phyloP scores from a whole-genome alignment of 2,888 invertebrate species.

The Macrostomum cliftonense region DNA sequence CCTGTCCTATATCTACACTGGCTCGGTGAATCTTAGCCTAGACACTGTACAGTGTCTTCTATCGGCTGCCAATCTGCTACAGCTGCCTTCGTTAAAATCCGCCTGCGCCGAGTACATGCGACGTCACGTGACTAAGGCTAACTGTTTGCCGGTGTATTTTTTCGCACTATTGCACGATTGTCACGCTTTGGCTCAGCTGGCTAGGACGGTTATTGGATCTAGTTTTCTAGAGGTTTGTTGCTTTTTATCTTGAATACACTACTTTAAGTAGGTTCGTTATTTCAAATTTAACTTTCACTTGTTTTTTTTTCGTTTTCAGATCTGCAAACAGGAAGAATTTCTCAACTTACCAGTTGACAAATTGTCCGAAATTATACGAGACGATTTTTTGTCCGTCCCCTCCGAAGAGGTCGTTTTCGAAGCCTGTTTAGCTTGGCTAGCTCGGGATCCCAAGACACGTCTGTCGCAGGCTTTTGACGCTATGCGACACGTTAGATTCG shows the following conservation, averaged over 20 bases:
- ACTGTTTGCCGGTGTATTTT: slow-evolving; percentile 32
- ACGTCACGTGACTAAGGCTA: slow-evolving; percentile 25
- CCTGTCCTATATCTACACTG: slow-evolving; percentile 31
- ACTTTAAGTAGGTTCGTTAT: too few relatives aligned
- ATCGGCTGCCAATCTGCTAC: slow-evolving; percentile 32
- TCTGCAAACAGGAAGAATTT: slow-evolving; percentile 28
- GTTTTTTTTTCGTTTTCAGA: too few relatives aligned
- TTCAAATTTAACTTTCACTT: too few relatives aligned
- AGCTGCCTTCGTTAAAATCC: slow-evolving; percentile 23
- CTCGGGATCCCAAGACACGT: slow-evolving; percentile 16
- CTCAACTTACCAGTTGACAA: slow-evolving; percentile 27
- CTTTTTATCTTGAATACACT: too few relatives aligned
- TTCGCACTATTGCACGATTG: slow-evolving; percentile 33
- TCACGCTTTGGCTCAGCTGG: slow-evolving; percentile 17
- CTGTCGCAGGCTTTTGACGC: slow-evolving; percentile 17
- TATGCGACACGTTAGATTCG: slow-evolving; percentile 29
- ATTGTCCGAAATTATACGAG: slow-evolving; percentile 27
- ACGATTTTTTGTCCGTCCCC: slow-evolving; percentile 26
- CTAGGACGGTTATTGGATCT: slow-evolving; percentile 21
- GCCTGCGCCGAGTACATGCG: slow-evolving; percentile 34
- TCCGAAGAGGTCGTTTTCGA: slow-evolving; percentile 28
- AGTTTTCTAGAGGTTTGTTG: slow-evolving; percentile 2
- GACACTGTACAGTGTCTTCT: slow-evolving; percentile 29
- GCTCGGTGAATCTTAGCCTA: slow-evolving; percentile 22
- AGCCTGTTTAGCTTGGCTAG: slow-evolving; percentile 28